Conservation (phyloP, 2,797 vertebrate genomes). For the Coreius guichenoti region DNA sequence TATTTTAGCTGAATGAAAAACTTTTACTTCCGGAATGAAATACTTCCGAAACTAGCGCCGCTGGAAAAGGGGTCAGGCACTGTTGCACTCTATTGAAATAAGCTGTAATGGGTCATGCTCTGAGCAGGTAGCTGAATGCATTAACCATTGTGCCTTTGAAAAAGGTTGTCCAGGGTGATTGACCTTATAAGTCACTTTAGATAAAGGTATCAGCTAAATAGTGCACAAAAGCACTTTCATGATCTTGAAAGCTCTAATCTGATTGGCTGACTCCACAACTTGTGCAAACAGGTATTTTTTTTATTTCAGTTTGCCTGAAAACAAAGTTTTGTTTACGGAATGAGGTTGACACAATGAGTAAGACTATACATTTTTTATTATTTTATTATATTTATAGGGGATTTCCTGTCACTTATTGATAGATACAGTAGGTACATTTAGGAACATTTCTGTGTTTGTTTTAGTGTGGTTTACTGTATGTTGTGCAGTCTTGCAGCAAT, state of each 20-base stretch:
- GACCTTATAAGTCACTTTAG: neutral
- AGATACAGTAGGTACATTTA: neutral
- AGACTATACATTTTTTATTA: neutral
- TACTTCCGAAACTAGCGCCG: too few relatives aligned
- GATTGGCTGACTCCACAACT: neutral
- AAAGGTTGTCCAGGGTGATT: neutral
- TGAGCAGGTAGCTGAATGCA: neutral
- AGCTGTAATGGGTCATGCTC: neutral
- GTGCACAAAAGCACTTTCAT: neutral
- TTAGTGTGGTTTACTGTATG: neutral
- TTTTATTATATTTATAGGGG: neutral
- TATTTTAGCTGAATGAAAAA: too few relatives aligned
- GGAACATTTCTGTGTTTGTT: neutral
- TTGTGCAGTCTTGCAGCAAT: neutral
- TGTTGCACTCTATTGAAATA: neutral
- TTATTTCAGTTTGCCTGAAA: neutral
- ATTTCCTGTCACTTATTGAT: neutral
- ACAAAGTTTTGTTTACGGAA: neutral
- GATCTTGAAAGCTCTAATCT: neutral
- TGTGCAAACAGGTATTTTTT: neutral
- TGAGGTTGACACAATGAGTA: neutral
- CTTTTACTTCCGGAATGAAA: too few relatives aligned
- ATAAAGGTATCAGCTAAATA: neutral
- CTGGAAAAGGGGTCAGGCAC: too few relatives aligned
- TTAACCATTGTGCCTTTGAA: neutral